Evolutionary conservation across 1,140 invertebrate genomes (phyloP).

Genomic region (Ylistrum balloti): DNA sequence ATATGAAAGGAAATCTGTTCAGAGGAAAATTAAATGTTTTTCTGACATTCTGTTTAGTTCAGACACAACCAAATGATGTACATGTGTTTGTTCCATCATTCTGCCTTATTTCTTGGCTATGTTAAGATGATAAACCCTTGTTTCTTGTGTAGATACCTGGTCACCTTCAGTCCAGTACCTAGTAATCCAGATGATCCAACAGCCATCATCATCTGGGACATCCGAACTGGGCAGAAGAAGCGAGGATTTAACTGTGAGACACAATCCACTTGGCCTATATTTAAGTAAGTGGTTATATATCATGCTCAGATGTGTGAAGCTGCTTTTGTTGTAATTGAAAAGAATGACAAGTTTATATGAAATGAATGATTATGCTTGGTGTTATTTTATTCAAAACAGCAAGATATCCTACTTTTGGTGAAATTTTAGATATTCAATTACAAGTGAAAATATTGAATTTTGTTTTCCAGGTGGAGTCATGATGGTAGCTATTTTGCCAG

Average conservation of each 20-base stretch:
- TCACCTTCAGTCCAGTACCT: constrained; percentile 92
- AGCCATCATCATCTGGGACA: constrained; percentile 90
- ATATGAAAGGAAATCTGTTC: no score
- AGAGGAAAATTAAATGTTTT: no score
- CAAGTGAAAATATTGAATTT: no score
- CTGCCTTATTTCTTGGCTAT: background rate
- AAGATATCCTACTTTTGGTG: no score
- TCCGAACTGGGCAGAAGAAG: constrained; percentile 94
- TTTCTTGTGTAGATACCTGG: constrained; percentile 87
- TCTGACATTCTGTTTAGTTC: background rate
- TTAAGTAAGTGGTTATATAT: constrained; percentile 85
- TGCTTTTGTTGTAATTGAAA: no score
- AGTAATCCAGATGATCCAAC: constrained; percentile 85
- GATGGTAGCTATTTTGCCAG: constrained; percentile 98
- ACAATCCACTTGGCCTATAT: constrained; percentile 92
- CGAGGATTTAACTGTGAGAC: constrained; percentile 94
- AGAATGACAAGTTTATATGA: no score
- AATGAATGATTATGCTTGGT: no score
- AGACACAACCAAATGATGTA: background rate
- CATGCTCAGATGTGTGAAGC: no score
- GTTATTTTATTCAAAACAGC: no score
- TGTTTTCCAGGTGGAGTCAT: constrained; percentile 90
- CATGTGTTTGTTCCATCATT: background rate
- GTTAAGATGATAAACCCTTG: background rate
- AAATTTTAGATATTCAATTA: no score